Conservation (phyloP, 2,888 invertebrate genomes). For the Ormyrus labotus region DNA sequence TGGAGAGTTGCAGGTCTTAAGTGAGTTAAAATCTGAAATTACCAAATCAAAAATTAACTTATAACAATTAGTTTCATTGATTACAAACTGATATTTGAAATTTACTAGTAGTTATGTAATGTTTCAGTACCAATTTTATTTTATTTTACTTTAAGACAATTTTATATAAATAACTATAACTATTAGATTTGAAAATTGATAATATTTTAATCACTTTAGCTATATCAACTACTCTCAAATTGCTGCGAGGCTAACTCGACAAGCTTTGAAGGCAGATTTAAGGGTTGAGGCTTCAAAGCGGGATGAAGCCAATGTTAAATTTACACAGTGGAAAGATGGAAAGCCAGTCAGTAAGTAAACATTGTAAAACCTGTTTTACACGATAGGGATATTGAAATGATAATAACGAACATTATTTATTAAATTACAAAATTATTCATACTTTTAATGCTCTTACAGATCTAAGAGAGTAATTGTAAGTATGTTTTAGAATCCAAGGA, state of each 20-base stretch:
- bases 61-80: conserved; percentile 7
- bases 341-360: conserved; percentile 87
- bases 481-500: conserved; percentile 28
- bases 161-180: conserved; percentile 35
- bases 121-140: conserved; percentile 16
- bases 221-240: conserved; percentile 98
- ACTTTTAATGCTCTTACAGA: conserved; percentile 37
- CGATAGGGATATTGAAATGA: neutral
- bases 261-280: conserved; percentile 86
- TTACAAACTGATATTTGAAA: neutral
- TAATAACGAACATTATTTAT: neutral
- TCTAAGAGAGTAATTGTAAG: conserved; percentile 24
- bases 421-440: neutral
- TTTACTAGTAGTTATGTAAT: conserved; percentile 43
- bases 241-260: conserved; percentile 89
- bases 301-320: conserved; percentile 85
- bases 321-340: conserved; percentile 94
- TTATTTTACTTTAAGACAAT: neutral
- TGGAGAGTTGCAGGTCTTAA: conserved; percentile 91
- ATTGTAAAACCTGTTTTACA: neutral
- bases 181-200: conserved; percentile 13
- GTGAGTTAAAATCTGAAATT: conserved; percentile 78
- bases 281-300: conserved; percentile 86
- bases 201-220: conserved; percentile 76
- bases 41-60: conserved; percentile 1